Conservation (phyloP, 2,113 vertebrate genomes). For the Girardinichthys multiradiatus region DNA sequence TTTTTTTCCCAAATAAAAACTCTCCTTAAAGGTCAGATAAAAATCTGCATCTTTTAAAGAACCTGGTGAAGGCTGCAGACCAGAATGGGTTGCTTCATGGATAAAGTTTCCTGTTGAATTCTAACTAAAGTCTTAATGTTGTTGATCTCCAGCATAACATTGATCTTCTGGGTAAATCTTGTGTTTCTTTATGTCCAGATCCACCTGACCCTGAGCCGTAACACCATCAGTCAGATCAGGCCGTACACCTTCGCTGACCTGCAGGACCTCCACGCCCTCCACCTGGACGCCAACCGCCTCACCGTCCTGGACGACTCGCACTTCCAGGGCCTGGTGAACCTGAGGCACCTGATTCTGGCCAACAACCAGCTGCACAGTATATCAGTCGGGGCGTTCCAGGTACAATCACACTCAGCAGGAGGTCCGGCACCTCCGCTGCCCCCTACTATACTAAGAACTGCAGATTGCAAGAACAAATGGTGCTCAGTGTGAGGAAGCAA, state of each 20-base stretch:
- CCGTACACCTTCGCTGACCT: constrained; percentile 84
- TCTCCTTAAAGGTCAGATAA: no score
- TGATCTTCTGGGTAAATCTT: background rate
- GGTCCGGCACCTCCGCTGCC: no score
- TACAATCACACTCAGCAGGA: constrained; percentile 2
- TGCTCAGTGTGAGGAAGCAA: no score
- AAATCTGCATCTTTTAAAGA: no score
- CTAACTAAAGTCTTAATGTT: background rate
- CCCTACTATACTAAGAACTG: no score
- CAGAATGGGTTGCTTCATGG: no score
- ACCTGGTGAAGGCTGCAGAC: no score
- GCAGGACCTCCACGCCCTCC: constrained; percentile 83
- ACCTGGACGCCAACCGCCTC: constrained; percentile 85
- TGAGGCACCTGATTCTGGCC: constrained; percentile 84
- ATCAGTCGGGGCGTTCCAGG: constrained; percentile 82
- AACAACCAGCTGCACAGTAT: constrained; percentile 87
- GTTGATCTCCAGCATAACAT: no score
- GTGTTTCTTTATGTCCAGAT: constrained; percentile 52
- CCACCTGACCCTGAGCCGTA: constrained; percentile 84
- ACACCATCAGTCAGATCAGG: constrained; percentile 85
- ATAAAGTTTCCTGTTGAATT: background rate
- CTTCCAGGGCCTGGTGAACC: constrained; percentile 83
- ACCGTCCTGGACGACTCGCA: constrained; percentile 81
- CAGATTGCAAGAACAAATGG: no score
- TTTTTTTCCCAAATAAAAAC: no score